Conservation (phyloP, 2,888 invertebrate species). For the Agrochola litura region DNA sequence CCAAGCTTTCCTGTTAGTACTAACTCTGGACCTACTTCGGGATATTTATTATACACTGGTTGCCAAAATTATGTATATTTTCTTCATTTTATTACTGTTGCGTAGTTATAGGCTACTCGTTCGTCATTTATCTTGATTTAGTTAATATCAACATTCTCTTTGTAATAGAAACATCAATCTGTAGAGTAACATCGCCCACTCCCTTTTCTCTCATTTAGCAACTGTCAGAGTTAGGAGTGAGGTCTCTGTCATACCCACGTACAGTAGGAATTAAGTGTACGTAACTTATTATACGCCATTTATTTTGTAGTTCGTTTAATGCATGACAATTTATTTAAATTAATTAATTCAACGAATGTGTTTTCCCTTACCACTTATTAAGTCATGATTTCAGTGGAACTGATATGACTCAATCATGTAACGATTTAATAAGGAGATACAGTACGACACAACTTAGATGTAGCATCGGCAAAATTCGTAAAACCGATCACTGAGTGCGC, state of each 20-base stretch:
- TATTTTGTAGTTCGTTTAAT: conserved; percentile 55
- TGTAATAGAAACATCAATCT: conserved; percentile 77
- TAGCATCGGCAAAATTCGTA: too few species aligned
- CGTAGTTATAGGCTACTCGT: conserved; percentile 26
- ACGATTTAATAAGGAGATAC: conserved; percentile 38
- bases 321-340: conserved; percentile 53
- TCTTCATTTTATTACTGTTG: conserved; percentile 44
- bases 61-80: conserved; percentile 65
- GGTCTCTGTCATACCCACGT: conserved; percentile 55
- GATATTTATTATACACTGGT: conserved; percentile 67
- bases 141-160: conserved; percentile 63
- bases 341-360: conserved; percentile 43
- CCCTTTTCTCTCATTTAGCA: conserved; percentile 72
- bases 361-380: conserved; percentile 38
- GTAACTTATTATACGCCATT: conserved; percentile 57
- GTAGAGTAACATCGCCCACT: conserved; percentile 74
- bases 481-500: too few species aligned
- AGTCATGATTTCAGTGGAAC: conserved; percentile 43
- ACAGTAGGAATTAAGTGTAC: conserved; percentile 41
- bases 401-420: conserved; percentile 40
- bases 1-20: conserved; percentile 74
- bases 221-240: conserved; percentile 69
- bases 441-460: too few species aligned
- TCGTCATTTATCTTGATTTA: conserved; percentile 33
- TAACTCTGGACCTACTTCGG: conserved; percentile 59